phyloP scores from a whole-genome alignment of 2,797 vertebrate genomes.

The Melopsittacus undulatus region DNA sequence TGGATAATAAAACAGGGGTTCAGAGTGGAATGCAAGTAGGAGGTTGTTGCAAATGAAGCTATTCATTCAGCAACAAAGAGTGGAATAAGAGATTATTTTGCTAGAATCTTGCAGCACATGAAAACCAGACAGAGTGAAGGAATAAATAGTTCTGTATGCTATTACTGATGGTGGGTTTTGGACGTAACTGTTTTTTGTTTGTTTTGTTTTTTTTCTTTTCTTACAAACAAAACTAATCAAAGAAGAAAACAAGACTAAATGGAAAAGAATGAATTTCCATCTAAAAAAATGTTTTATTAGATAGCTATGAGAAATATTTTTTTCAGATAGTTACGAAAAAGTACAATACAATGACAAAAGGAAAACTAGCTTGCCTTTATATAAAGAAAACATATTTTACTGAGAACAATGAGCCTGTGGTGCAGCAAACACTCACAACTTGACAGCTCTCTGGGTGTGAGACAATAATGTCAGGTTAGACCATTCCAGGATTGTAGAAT shows the following conservation, averaged over 20 bases:
- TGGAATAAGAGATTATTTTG: neutral
- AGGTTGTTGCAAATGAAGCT: conserved; percentile 32
- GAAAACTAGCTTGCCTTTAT: neutral
- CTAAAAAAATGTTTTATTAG: neutral
- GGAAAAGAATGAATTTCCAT: neutral
- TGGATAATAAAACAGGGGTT: neutral
- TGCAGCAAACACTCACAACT: neutral
- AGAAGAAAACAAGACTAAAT: neutral
- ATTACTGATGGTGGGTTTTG: neutral
- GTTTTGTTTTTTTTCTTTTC: neutral
- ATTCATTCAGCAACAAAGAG: neutral
- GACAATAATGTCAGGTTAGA: neutral
- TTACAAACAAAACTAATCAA: neutral
- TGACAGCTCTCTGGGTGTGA: neutral
- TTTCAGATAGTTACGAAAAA: neutral
- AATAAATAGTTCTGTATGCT: neutral
- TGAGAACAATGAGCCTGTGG: neutral
- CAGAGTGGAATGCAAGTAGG: neutral
- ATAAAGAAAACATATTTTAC: neutral
- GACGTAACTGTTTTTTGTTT: neutral
- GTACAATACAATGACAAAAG: neutral
- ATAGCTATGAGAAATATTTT: neutral
- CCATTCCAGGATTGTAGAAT: neutral
- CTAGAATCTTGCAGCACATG: neutral
- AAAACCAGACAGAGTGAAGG: neutral